Base-by-base conservation (phyloP, 2,797 vertebrate species). In the Sternarchorhynchus goeldii region DNA sequence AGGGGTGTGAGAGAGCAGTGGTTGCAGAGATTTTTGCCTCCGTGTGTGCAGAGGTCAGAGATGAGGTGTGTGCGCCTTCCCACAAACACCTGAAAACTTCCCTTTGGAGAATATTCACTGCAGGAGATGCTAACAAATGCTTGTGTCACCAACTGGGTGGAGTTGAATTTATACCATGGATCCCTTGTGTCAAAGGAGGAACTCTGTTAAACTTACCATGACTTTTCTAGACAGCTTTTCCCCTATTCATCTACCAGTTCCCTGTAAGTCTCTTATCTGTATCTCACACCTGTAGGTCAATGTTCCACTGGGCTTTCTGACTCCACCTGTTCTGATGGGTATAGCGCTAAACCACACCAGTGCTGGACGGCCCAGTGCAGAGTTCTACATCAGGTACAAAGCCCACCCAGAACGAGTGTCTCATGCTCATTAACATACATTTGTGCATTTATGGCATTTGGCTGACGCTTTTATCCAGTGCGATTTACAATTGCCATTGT, bases 321-420 rank as follows among this genome's bases (percentile, higher is more conserved):
- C 92, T 25, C 86, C 90, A 6, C 95, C 96, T 0, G 12, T 94
- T 73, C 89, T 97, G 21, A 82, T 98, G 88, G 96, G 96, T 3
- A 88, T 98, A 0, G 96, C 94, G 7, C 83, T 95, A 45, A 98
- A 98, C 60, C 92, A 96, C 90, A 96, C 93, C 78, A 96, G 95
- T 0, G 94, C 95, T 0, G 95, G 95, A 70, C 87, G 95, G 7
- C 94, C 95, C 6, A 97, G 96, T 56, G 95, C 94, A 0, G 96
- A 96, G 87, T 98, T 97, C 88, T 95, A 91, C 0, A 88, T 96
- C 85, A 94, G 93, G 95, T 98, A 90, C 84, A 32, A 34, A 59
- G 12, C 21, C 59, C 59, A 39, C 21, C 29, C 16, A 5, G 34
- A 7, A 25, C 25, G 25, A 25, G 25, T 25, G 25, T 25, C 25